Percentiles rank a stretch among this genome's conserved stretches.
These are phyloP conservation scores for Agelaius tricolor DNA, from an alignment of 2,113 vertebrate species.

Conservation along the genomic window DNA sequence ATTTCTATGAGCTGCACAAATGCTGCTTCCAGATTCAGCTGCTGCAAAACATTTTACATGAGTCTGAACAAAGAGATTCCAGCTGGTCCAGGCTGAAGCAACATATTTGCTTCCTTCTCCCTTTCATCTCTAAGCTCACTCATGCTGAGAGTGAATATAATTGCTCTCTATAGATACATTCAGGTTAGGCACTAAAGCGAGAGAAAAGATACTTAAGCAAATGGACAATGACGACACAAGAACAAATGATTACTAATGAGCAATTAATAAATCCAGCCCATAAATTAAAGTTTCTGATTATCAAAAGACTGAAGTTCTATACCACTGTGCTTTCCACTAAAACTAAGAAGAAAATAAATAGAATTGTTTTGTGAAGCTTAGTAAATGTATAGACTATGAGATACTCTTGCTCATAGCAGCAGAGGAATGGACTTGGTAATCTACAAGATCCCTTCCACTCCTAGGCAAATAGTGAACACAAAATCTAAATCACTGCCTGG, in stretches of 20 bases:
- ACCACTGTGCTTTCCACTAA: neutral
- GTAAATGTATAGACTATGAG: neutral
- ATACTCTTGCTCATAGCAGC: neutral
- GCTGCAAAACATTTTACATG: constrained; percentile 61
- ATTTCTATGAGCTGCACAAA: constrained; percentile 14
- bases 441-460: neutral
- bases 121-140: constrained; percentile 67
- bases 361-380: neutral
- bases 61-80: constrained; percentile 65
- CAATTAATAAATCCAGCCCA: constrained; percentile 31
- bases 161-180: constrained; percentile 67
- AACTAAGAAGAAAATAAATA: neutral
- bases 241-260: constrained; percentile 57
- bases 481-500: neutral
- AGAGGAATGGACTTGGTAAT: neutral
- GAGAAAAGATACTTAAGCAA: constrained; percentile 63
- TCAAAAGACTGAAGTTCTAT: neutral
- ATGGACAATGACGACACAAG: constrained; percentile 51
- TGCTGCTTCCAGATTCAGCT: constrained; percentile 47
- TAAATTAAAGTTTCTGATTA: constrained; percentile 27
- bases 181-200: constrained; percentile 67
- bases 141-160: constrained; percentile 66
- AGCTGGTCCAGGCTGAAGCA: constrained; percentile 68
- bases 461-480: neutral
- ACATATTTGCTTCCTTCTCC: constrained; percentile 66